Conservation (phyloP, 2,888 invertebrate species). For the Marasmarcha lunaedactyla region DNA sequence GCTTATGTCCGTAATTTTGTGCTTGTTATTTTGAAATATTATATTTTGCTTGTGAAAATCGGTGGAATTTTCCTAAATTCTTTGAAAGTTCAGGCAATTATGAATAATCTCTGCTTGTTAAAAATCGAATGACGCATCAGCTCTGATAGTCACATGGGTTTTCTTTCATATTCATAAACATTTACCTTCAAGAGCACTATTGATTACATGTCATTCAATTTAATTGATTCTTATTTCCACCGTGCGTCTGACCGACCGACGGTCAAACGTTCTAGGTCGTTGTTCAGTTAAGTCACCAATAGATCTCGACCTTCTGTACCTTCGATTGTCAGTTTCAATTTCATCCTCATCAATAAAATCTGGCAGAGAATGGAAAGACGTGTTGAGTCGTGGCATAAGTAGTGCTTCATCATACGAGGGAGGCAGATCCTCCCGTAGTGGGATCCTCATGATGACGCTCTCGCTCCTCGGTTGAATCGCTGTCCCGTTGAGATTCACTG, state of each 20-base stretch:
- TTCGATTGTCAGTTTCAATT: constrained; percentile 31
- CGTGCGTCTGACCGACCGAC: constrained; percentile 51
- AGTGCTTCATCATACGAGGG: constrained; percentile 84
- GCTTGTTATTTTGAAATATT: too few species aligned
- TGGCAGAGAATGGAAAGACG: constrained; percentile 71
- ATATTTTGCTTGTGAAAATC: too few species aligned
- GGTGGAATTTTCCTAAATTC: too few species aligned
- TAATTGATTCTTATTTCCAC: constrained; percentile 35
- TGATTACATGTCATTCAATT: not conserved
- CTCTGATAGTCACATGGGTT: too few species aligned
- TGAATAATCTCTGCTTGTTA: too few species aligned
- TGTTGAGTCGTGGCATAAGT: constrained; percentile 76
- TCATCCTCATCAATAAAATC: constrained; percentile 53
- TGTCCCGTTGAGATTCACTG: constrained; percentile 35
- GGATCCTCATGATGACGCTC: constrained; percentile 40
- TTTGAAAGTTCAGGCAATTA: too few species aligned
- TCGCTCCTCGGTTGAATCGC: constrained; percentile 31
- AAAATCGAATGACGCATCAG: too few species aligned
- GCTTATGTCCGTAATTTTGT: too few species aligned
- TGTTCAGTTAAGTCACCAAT: constrained; percentile 54
- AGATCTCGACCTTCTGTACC: constrained; percentile 52
- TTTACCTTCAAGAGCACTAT: too few species aligned
- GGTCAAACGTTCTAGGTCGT: constrained; percentile 37
- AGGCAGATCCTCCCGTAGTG: constrained; percentile 57
- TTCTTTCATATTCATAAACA: too few species aligned